A percentile compares a stretch with the other conserved stretches of the same genome.
These are phyloP conservation scores for Bettongia penicillata DNA, from an alignment of 2,113 vertebrate species.

Conservation along the genomic window DNA sequence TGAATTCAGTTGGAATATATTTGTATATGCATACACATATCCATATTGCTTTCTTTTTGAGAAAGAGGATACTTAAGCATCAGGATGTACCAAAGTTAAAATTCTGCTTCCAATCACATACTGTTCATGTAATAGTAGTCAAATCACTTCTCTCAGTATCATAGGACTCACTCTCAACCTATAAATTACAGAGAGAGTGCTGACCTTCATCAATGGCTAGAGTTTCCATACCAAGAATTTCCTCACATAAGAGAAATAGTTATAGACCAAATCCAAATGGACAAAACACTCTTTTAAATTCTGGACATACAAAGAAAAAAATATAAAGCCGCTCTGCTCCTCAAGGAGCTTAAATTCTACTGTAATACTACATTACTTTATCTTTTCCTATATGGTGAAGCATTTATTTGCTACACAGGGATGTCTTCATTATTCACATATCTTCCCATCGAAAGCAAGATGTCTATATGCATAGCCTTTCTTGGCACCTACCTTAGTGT, in stretches of 20 bases:
- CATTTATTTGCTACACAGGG: slow-evolving; percentile 3
- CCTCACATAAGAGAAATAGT: neutral
- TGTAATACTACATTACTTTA: neutral
- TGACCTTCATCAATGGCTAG: neutral
- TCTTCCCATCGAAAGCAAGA: slow-evolving; percentile 44
- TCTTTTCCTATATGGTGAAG: neutral
- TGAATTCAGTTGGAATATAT: neutral
- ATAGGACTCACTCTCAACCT: neutral
- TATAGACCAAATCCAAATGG: neutral
- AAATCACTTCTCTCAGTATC: neutral
- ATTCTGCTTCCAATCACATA: neutral
- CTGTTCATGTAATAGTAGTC: neutral
- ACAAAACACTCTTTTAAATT: neutral
- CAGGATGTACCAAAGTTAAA: neutral
- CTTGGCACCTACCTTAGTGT: slow-evolving; percentile 7
- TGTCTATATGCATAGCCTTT: slow-evolving; percentile 5
- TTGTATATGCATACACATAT: neutral
- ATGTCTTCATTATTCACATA: neutral
- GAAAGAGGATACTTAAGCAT: neutral
- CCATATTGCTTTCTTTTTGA: neutral
- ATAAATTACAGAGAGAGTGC: neutral
- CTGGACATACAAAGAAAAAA: neutral
- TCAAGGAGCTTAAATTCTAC: neutral
- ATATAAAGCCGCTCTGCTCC: neutral
- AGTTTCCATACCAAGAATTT: neutral